Conservation (phyloP, 2,113 vertebrate genomes). For the Podarcis muralis region DNA sequence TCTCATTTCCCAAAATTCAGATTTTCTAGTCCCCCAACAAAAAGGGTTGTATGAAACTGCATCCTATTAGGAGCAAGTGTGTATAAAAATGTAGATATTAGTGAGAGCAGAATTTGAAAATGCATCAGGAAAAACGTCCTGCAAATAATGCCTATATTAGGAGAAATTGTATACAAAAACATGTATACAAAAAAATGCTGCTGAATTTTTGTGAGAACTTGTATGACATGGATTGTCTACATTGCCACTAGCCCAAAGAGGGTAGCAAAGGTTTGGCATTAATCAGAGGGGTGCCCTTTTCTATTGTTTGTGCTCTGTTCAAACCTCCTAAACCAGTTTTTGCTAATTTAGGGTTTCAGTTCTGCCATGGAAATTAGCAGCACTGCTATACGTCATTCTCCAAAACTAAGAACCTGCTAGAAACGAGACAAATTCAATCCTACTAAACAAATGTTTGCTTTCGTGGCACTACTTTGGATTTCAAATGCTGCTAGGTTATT, state of each 20-base stretch:
- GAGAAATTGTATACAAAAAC: too few species aligned
- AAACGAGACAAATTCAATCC: constrained; percentile 28
- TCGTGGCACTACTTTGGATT: background rate
- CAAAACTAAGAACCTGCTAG: constrained; percentile 17
- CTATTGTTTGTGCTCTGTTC: constrained; percentile 13
- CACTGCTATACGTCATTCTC: constrained; percentile 21
- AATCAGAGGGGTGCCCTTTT: too few species aligned
- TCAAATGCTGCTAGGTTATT: background rate
- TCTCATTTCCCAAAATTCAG: too few species aligned
- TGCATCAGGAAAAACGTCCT: too few species aligned
- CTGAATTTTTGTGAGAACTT: too few species aligned
- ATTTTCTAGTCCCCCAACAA: too few species aligned
- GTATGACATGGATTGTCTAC: constrained; percentile 2
- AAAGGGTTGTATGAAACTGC: too few species aligned
- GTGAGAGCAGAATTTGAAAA: too few species aligned
- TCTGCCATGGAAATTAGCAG: constrained; percentile 51
- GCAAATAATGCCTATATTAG: too few species aligned
- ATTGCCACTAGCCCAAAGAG: constrained; percentile 40
- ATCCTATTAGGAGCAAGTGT: too few species aligned
- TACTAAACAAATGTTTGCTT: background rate
- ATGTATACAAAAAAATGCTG: too few species aligned
- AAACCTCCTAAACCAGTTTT: constrained; percentile 19
- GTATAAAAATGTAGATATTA: too few species aligned
- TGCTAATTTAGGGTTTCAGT: constrained; percentile 43
- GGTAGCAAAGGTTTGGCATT: constrained; percentile 12